Evolutionary conservation across 2,888 invertebrate species (phyloP).

Genomic region (Zeuzera pyrina): DNA sequence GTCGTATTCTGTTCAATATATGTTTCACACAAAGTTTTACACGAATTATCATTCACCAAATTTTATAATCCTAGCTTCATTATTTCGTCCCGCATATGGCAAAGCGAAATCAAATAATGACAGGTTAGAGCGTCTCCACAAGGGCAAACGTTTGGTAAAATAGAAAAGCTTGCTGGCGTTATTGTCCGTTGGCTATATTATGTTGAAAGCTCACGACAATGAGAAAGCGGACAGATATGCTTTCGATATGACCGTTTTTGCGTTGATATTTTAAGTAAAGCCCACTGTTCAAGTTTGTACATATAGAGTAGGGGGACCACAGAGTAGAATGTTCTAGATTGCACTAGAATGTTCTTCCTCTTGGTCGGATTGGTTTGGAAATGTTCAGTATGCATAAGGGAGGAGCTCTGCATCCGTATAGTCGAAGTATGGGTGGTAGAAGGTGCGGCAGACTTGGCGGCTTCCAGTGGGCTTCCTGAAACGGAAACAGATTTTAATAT

Average conservation of each 20-base stretch:
- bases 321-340: conserved; percentile 32
- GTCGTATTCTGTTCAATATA: too few relatives aligned
- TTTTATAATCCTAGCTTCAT: too few relatives aligned
- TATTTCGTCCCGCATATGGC: too few relatives aligned
- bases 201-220: conserved; percentile 51
- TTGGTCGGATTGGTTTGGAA: conserved; percentile 18
- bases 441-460: conserved; percentile 52
- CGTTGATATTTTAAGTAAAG: conserved; percentile 42
- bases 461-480: conserved; percentile 61
- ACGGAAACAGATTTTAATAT: too few relatives aligned
- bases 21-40: too few relatives aligned
- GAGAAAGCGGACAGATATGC: conserved; percentile 61
- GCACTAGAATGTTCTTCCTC: conserved; percentile 28
- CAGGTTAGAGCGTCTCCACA: too few relatives aligned
- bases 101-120: too few relatives aligned
- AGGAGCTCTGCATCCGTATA: conserved; percentile 45
- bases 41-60: too few relatives aligned
- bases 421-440: conserved; percentile 50
- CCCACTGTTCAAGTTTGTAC: conserved; percentile 44
- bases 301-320: conserved; percentile 26
- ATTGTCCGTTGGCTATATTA: too few relatives aligned
- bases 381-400: conserved; percentile 51
- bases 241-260: conserved; percentile 53
- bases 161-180: too few relatives aligned
- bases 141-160: too few relatives aligned